A percentile compares a stretch with the other conserved stretches of the same genome.
Evolutionary conservation across 2,797 vertebrate genomes (phyloP).

Genomic region (Tolypeutes matacus): DNA sequence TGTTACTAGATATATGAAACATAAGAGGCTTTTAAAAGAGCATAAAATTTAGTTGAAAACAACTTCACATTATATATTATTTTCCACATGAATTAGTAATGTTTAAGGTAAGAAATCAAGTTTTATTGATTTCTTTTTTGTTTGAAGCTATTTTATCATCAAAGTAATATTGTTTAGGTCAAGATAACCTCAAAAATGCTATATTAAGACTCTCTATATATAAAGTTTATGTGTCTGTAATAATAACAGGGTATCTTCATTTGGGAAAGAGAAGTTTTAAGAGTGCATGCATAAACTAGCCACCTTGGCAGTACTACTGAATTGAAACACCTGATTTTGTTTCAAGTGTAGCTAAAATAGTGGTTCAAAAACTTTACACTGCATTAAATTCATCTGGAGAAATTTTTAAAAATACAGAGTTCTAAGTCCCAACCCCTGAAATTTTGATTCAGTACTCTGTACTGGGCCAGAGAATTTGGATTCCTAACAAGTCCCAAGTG

Average conservation of each 20-base stretch:
- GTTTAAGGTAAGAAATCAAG: background rate
- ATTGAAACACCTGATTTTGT: background rate
- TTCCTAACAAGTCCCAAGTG: no score
- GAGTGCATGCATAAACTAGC: background rate
- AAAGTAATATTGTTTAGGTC: background rate
- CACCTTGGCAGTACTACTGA: background rate
- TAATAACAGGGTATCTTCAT: background rate
- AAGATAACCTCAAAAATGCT: background rate
- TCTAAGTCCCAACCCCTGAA: background rate
- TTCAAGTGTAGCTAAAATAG: background rate
- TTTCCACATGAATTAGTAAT: background rate
- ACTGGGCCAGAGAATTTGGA: no score
- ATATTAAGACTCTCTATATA: background rate
- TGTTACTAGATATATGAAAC: background rate
- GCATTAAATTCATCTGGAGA: background rate
- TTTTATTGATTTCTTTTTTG: background rate
- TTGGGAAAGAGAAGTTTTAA: background rate
- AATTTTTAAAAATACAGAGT: background rate
- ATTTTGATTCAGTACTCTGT: background rate
- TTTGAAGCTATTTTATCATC: background rate
- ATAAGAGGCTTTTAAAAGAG: background rate
- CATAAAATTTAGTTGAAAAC: constrained; percentile 27
- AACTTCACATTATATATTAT: background rate
- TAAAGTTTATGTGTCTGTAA: background rate
- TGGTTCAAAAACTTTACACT: background rate